Evolutionary conservation across 2,888 invertebrate species (phyloP), one percentile per base, ranked within the genome.

Genomic region (Tortrix viridana): DNA sequence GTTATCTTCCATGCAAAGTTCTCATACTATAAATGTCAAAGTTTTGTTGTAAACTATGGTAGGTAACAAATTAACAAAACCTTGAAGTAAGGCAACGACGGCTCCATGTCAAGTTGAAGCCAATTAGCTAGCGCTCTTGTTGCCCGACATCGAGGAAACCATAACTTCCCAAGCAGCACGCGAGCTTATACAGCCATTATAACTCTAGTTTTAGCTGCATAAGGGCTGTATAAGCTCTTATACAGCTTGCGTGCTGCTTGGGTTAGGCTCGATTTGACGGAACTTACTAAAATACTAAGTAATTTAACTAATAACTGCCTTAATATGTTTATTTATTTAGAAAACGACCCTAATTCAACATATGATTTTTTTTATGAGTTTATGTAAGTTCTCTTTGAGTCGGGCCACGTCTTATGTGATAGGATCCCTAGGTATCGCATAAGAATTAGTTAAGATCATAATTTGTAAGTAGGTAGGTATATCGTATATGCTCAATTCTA

Each of bases 351-450:
- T 32, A 32, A 32, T 7, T 2, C 9, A 12, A 9, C 2, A 19
- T 18, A 19, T 19, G 12, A 12, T 9, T 19, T 5, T 14, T 9
- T 19, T 5, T 14, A 9, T 5, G 9, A 41, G 12, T 5, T 20
- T 23, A 43, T 41, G 14, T 60, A 77, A 82, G 80, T 76, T 78
- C 76, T 71, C 70, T 68, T 81, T 81, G 75, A 83, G 70, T 81
- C 81, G 72, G 72, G 70, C 72, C 78, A 79, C 67, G n/a, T 54
- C 20, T 55, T 55, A 16, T 54, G 26, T 55, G 23, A 18, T 43
- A 43, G 16, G 14, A 53, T 23, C 19, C 23, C 26, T 32, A 61
- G 59, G 44, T 47, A 58, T 44, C 19, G 44, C 19, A 44, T 18
- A 44, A 44, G 44, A 44, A n/a, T 41, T 41, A 16, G 16, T 16